Base-by-base conservation (phyloP, 2,113 vertebrate genomes). In the Pterophyllum scalare region DNA sequence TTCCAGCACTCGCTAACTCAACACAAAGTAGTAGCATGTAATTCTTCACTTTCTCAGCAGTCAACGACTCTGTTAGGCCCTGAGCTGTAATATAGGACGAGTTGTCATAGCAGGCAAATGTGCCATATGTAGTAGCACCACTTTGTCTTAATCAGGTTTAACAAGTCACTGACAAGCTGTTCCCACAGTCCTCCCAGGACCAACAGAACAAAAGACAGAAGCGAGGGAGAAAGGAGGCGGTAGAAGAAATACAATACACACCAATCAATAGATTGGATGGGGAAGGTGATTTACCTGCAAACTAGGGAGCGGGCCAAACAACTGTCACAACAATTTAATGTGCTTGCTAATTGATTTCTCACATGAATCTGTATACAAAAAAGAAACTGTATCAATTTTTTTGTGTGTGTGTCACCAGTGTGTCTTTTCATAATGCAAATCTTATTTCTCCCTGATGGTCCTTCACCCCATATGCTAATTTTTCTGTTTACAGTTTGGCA, bases 101-200 rank as follows among this genome's bases (percentile, higher is more conserved):
- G 65, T 43, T 19, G 35, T 59, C 35, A 59, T 70, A 75, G 28
- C 79, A 78, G 81, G 46, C 61, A 84, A 65, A 75, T 81, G 79
- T 75, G 38, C 54, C 20, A 49, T 31, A 65, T 19, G 54, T 20
- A 65, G 52, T 17, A 13, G 5, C 33, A 77, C 62, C 19, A 54
- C 31, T 75, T 72, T 74, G 79, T 89, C 77, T 87, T 79, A 77
- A 84, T 91, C 70, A 61, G 75, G 28, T 59, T 70, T 59, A 77
- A 79, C 64, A 78, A 78, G 76, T 75, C 54, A 38, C 58, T 76
- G 85, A 87, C 70, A 75, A 80, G 79, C 83, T 43, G 52, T 26
- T 24, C 7, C 72, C n/a, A 14, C 46, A 78, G 76, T 89, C 26
- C 88, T 91, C 80, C 24, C 10, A 52, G 59, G 78, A 72, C 49